Percentiles rank a stretch among this genome's conserved stretches.
Conservation (phyloP, 2,797 vertebrate genomes). For the Myotis planiceps region DNA sequence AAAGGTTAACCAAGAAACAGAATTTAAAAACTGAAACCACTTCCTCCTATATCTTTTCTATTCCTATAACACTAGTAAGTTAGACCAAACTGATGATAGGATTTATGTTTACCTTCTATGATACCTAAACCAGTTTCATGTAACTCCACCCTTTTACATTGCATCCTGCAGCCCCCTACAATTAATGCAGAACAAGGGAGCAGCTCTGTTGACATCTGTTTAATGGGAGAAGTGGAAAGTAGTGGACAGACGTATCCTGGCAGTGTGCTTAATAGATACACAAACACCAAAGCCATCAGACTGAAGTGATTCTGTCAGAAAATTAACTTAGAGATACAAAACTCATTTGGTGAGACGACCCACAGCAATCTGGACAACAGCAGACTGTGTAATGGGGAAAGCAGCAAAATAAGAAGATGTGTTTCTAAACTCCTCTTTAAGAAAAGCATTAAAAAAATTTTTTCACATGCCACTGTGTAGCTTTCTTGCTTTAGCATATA, state of each 20-base stretch:
- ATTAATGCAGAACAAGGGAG: constrained; percentile 82
- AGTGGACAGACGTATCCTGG: constrained; percentile 80
- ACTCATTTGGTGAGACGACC: constrained; percentile 82
- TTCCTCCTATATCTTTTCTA: constrained; percentile 61
- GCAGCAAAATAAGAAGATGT: constrained; percentile 67
- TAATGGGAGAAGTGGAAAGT: constrained; percentile 83
- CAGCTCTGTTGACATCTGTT: constrained; percentile 82
- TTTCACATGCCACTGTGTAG: constrained; percentile 73
- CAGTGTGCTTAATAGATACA: constrained; percentile 85
- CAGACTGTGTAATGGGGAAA: constrained; percentile 59
- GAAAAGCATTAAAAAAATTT: constrained; percentile 44
- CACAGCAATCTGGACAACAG: constrained; percentile 76
- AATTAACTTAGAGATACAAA: constrained; percentile 86
- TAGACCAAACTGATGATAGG: constrained; percentile 63
- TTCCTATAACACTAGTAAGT: constrained; percentile 68
- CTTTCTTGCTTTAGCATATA: constrained; percentile 69
- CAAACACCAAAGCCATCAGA: constrained; percentile 82
- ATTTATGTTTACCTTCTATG: constrained; percentile 77
- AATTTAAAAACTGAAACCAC: constrained; percentile 69
- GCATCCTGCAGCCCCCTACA: constrained; percentile 69
- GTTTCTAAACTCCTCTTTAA: constrained; percentile 70
- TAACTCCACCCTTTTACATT: constrained; percentile 45
- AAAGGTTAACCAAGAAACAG: constrained; percentile 69
- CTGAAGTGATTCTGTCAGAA: constrained; percentile 86
- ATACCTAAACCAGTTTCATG: constrained; percentile 52